A percentile compares a stretch with the other conserved stretches of the same genome.
phyloP scores from a whole-genome alignment of 2,797 vertebrate species.

The Gadopsis bispinosus region DNA sequence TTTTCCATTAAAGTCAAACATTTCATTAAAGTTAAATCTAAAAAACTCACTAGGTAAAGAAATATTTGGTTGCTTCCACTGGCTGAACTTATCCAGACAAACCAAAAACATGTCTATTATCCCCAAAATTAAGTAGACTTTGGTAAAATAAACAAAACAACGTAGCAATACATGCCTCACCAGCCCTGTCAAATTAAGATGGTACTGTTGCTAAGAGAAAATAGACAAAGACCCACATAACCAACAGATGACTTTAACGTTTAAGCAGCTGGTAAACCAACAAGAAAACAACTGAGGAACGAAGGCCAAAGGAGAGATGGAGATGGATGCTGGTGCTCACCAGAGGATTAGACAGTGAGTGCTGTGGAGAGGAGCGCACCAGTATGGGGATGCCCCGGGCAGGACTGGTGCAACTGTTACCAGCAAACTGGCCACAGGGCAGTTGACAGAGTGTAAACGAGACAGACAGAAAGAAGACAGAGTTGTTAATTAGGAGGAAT shows the following conservation, averaged over 20 bases:
- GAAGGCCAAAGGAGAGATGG: constrained; percentile 23
- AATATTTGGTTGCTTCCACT: background rate
- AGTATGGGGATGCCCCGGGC: constrained; percentile 94
- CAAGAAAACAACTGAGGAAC: background rate
- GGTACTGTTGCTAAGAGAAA: background rate
- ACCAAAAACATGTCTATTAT: background rate
- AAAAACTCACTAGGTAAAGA: background rate
- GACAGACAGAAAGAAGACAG: constrained; percentile 48
- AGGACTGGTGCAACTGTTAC: constrained; percentile 96
- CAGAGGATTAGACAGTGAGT: constrained; percentile 97
- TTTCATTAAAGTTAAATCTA: background rate
- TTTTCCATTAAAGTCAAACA: background rate
- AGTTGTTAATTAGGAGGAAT: constrained; percentile 56
- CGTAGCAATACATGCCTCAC: background rate
- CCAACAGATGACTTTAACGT: background rate
- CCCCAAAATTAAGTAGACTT: background rate
- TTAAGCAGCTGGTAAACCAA: background rate
- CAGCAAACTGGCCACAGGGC: constrained; percentile 89
- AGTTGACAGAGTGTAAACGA: constrained; percentile 52
- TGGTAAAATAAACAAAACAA: background rate
- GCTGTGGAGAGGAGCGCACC: constrained; percentile 94
- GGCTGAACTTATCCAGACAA: background rate
- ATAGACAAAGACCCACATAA: background rate
- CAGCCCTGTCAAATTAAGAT: background rate
- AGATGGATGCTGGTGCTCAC: constrained; percentile 85